phyloP scores from a whole-genome alignment of 2,113 vertebrate genomes.

The Antigone vipio region DNA sequence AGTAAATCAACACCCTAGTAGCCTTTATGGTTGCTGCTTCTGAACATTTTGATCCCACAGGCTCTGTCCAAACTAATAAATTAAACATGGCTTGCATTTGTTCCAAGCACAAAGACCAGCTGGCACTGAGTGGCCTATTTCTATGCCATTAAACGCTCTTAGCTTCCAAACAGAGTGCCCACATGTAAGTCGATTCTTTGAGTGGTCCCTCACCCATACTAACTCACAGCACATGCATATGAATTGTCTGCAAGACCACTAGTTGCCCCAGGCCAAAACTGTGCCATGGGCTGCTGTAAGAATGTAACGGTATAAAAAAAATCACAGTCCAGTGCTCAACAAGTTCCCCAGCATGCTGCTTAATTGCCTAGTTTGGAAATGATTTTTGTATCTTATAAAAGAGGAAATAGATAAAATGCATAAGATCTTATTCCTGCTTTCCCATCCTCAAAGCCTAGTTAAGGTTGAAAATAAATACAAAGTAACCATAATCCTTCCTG shows the following conservation, averaged over 20 bases:
- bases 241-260: neutral
- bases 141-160: neutral
- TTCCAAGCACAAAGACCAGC: neutral
- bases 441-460: neutral
- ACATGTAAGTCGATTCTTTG: neutral
- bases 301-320: neutral
- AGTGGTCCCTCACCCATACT: neutral
- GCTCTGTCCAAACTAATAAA: neutral
- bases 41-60: neutral
- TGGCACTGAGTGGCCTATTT: neutral
- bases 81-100: neutral
- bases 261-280: neutral
- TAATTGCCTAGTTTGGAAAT: neutral
- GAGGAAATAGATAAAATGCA: neutral
- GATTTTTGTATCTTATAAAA: neutral
- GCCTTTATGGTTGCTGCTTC: neutral
- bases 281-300: neutral
- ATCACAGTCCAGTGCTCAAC: neutral
- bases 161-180: neutral
- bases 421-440: neutral
- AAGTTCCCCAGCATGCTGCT: neutral
- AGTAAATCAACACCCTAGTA: neutral
- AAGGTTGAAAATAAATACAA: neutral
- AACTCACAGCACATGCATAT: neutral
- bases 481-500: neutral